A percentile compares a stretch with the other conserved stretches of the same genome.
Conservation (phyloP, 2,888 invertebrate genomes). For the Lasioglossum calceatum region DNA sequence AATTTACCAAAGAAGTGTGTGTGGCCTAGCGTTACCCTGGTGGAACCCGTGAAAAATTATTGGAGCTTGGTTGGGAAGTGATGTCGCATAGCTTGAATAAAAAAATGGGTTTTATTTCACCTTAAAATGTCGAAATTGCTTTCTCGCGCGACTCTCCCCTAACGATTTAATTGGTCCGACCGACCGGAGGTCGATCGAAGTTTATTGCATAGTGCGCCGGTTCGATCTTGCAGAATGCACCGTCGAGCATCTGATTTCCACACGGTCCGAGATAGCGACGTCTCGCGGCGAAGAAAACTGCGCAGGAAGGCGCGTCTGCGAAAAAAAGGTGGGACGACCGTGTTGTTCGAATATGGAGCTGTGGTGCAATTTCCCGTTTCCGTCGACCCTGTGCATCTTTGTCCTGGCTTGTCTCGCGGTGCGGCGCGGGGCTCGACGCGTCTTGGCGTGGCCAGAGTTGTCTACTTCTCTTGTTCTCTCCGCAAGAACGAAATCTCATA, state of each 20-base stretch:
- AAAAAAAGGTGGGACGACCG: slow-evolving; percentile 14
- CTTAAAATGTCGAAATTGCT: too few relatives aligned
- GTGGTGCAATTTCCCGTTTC: slow-evolving; percentile 66
- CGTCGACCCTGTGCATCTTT: slow-evolving; percentile 44
- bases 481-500: slow-evolving; percentile 33
- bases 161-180: not conserved
- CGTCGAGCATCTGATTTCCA: slow-evolving; percentile 49
- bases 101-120: too few relatives aligned
- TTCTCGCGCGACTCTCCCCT: too few relatives aligned
- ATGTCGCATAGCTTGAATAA: too few relatives aligned
- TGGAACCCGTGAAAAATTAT: too few relatives aligned
- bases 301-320: slow-evolving; percentile 47
- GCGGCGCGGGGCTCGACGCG: not conserved
- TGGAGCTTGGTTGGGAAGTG: too few relatives aligned
- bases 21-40: too few relatives aligned
- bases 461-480: slow-evolving; percentile 19
- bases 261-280: slow-evolving; percentile 25
- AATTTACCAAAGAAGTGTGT: too few relatives aligned
- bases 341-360: slow-evolving; percentile 49
- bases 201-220: not conserved
- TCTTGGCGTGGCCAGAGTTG: slow-evolving; percentile 9
- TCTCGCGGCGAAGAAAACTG: slow-evolving; percentile 37
- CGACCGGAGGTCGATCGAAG: not conserved
- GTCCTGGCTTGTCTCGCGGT: not conserved
- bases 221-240: slow-evolving; percentile 27